Base-by-base conservation (phyloP, 2,888 invertebrate species). In the Phrixothrix hirtus region DNA sequence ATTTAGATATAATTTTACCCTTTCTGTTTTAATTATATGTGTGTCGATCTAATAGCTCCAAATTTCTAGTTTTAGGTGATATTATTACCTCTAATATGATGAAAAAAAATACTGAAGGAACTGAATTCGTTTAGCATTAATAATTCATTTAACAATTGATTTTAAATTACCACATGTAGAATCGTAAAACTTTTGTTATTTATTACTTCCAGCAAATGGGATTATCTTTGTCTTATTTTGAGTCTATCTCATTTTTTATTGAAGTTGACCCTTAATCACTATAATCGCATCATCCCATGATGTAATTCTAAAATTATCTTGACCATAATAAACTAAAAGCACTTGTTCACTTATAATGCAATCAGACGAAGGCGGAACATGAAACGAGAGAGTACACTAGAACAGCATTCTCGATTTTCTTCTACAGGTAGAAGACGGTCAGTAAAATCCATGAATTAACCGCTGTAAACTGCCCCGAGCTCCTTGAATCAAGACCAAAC, bases 301-400 rank as follows among this genome's bases (percentile, higher is more conserved):
- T 61, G 58, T 62, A 62, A 62, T 64, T 61, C 60, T 49, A 55
- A 62, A 61, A 61, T 61, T 62, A 62, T 61, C 61, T 62, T 45
- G 50, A 55, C 47, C 58, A 57, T 61, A 63, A 62, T 62, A 61
- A 61, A 61, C 62, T 59, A 57, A 61, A 61, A 58, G 61, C 59
- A 57, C 58, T 61, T 54, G 57, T 57, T 62, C 54, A 59, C 57
- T 62, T 59, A 60, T 59, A 62, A 62, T 58, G 61, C 60, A 58
- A 64, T 64, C 64, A 59, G 60, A 62, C 57, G 35, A 51, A 56
- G 52, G 57, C 41, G 46, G 47, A 26, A 42, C 35, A 46, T 36
- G 32, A 42, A 50, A 11, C 29, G 44, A 57, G 43, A 45, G 48
- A 54, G 44, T 31, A 14, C 15, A 16, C 26, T 32, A 30, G 30